Evolutionary conservation across 2,797 vertebrate genomes (phyloP).

Genomic region (Enteromius afrohamiltoni): DNA sequence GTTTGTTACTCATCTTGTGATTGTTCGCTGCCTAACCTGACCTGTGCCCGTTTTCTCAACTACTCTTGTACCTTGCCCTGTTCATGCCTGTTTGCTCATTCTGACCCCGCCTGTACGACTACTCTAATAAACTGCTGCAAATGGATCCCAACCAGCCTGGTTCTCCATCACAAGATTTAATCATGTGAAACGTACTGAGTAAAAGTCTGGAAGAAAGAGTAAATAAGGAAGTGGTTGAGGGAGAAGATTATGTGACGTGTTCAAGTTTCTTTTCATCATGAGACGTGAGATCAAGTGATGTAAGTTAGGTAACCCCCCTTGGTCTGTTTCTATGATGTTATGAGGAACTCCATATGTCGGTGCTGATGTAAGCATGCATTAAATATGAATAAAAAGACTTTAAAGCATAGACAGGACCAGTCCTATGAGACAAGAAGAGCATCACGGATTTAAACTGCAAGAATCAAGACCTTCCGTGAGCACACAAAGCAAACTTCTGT

Average conservation of each 20-base stretch:
- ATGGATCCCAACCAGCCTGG: too few species aligned
- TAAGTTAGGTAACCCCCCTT: background rate
- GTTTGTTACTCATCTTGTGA: too few species aligned
- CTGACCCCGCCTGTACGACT: too few species aligned
- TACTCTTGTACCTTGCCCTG: too few species aligned
- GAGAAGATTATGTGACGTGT: conserved; percentile 4
- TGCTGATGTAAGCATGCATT: conserved; percentile 25
- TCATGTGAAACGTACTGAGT: background rate
- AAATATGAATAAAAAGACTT: conserved; percentile 45
- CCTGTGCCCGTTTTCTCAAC: too few species aligned
- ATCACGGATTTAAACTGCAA: background rate
- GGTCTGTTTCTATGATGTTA: conserved; percentile 61
- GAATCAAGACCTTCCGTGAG: background rate
- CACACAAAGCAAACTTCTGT: background rate
- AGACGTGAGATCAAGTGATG: background rate
- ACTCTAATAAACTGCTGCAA: too few species aligned
- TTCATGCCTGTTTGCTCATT: too few species aligned
- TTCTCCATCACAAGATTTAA: background rate
- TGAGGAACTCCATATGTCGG: conserved; percentile 57
- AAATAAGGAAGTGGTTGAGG: background rate
- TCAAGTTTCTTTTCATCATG: background rate
- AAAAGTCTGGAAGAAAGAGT: background rate
- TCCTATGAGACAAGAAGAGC: conserved; percentile 3
- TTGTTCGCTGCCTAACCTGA: too few species aligned
- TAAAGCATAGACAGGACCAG: background rate